Conservation (phyloP, 2,888 invertebrate species). For the Cantharis rufa region DNA sequence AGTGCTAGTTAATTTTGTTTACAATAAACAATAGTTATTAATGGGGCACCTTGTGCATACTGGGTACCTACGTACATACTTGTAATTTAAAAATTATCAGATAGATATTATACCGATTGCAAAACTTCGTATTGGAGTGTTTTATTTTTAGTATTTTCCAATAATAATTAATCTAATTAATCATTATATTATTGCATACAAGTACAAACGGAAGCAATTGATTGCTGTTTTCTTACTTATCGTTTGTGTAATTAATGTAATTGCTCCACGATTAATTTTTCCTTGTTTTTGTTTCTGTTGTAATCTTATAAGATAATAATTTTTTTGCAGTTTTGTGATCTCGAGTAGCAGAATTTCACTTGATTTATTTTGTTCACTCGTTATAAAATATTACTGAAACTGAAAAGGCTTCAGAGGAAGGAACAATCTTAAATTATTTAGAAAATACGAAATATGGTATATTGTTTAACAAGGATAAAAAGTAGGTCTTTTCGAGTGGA, state of each 20-base stretch:
- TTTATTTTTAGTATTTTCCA: not conserved
- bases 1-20: not conserved
- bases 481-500: no score
- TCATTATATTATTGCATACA: not conserved
- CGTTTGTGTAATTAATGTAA: not conserved
- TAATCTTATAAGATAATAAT: not conserved
- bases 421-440: no score
- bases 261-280: not conserved
- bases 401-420: no score
- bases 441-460: no score
- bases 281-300: not conserved
- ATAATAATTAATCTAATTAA: not conserved
- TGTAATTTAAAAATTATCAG: no score
- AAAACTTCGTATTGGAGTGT: not conserved
- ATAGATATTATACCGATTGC: not conserved
- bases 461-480: no score
- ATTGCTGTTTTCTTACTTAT: not conserved
- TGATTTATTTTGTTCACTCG: not conserved
- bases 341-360: not conserved
- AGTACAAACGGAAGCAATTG: not conserved
- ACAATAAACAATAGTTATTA: not conserved
- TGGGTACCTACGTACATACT: no score
- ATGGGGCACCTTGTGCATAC: not conserved
- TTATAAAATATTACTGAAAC: not conserved
- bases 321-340: not conserved